Percentiles rank a stretch among this genome's conserved stretches.
These are phyloP conservation scores for Halcyon chelicuti DNA, from an alignment of 2,797 vertebrate species.

Conservation along the genomic window DNA sequence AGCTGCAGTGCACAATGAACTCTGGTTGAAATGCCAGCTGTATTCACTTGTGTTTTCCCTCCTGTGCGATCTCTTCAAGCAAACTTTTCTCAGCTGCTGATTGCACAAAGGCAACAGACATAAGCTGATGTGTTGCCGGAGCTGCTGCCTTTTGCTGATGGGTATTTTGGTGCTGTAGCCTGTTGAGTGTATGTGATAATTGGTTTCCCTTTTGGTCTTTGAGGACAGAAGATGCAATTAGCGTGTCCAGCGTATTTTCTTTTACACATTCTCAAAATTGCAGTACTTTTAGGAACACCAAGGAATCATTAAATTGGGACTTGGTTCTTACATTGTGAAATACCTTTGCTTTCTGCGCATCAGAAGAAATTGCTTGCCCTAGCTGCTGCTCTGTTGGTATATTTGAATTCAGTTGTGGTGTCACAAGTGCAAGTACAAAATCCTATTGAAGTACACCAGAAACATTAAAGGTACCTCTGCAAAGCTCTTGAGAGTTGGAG, in stretches of 20 bases:
- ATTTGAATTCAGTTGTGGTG: constrained; percentile 30
- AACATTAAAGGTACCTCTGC: background rate
- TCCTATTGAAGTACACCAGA: constrained; percentile 1
- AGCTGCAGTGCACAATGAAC: background rate
- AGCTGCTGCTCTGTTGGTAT: background rate
- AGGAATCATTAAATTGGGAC: constrained; percentile 2
- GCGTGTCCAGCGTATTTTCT: constrained; percentile 59
- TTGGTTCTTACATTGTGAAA: constrained; percentile 7
- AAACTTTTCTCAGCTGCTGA: constrained; percentile 25
- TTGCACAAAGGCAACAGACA: constrained; percentile 16
- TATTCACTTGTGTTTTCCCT: constrained; percentile 65
- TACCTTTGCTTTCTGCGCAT: constrained; percentile 40
- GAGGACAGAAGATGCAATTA: constrained; percentile 80
- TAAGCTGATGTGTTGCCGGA: constrained; percentile 21
- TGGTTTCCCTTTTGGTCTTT: constrained; percentile 74
- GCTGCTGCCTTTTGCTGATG: constrained; percentile 38
- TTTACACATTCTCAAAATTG: constrained; percentile 66
- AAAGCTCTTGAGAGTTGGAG: background rate
- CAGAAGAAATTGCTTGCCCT: constrained; percentile 33
- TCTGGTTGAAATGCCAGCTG: constrained; percentile 49
- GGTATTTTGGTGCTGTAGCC: constrained; percentile 59
- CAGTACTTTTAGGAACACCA: constrained; percentile 17
- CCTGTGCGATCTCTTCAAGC: constrained; percentile 35
- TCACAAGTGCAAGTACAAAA: constrained; percentile 27
- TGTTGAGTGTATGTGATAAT: constrained; percentile 78